Base-by-base conservation (phyloP, 2,797 vertebrate species). In the Glyptemys insculpta region DNA sequence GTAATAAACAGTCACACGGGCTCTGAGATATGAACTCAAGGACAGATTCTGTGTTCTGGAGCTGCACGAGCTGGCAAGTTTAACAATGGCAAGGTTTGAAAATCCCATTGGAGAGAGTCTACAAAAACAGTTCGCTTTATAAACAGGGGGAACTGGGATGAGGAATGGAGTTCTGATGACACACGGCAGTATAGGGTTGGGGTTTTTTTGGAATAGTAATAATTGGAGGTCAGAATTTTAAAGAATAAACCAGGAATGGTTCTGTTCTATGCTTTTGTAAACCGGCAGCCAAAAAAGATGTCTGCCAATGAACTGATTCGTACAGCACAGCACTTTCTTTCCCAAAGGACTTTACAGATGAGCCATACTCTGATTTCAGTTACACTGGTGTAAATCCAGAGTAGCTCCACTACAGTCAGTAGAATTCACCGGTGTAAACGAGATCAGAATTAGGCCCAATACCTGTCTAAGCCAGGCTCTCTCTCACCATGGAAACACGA, bases 321-420 rank as follows among this genome's bases (percentile, higher is more conserved):
- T 88, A 37, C 9, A 72, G 50, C 11, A 5, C 5, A 79, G n/a
- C 41, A 47, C 23, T 82, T 74, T 72, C 91, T 81, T 53, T 41
- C 52, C 90, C 56, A 83, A 50, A 87, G 79, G 87, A 25, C 47
- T 93, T 83, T 12, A 29, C 27, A 76, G 72, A 72, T 34, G 15
- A 91, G 19, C 50, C 18, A 12, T 34, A 50, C 82, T 50, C 87
- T 65, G 59, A 83, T 44, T 44, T 68, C 79, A 34, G 52, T 57
- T 3, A 44, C 83, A 31, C 4, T 25, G 49, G 54, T 1, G 0
- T 34, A 86, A 23, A 47, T 34, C 76, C 62, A 53, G 2, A 2
- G 0, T 3, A 37, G 44, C 50, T 68, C 16, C 37, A n/a, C 29
- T 78, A 21, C 44, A 3, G 5, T 37, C 0, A 1, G 44, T 8